phyloP scores from a whole-genome alignment of 2,113 vertebrate species.

The Periophthalmus modestus region DNA sequence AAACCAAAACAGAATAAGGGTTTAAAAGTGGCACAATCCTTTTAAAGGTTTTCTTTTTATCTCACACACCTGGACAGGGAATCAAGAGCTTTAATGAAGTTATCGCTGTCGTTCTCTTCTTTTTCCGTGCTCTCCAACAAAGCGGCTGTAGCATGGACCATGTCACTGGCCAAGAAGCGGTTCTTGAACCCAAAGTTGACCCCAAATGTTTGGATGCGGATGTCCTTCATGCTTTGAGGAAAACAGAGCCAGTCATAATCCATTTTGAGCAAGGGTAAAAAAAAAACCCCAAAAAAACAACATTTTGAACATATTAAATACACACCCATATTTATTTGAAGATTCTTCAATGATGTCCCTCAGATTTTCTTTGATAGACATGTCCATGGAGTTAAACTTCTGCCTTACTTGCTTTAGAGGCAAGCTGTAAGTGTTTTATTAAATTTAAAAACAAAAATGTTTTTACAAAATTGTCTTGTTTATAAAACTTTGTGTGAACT shows the following conservation, averaged over 20 bases:
- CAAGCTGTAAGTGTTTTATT: conserved; percentile 74
- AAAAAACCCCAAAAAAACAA: no score
- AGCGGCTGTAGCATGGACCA: conserved; percentile 87
- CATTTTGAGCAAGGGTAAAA: neutral
- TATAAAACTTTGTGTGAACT: neutral
- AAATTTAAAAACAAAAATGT: neutral
- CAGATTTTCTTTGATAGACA: conserved; percentile 94
- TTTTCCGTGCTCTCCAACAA: conserved; percentile 90
- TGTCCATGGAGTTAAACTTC: conserved; percentile 95
- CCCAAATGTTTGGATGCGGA: conserved; percentile 94
- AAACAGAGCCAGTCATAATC: neutral
- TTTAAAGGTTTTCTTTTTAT: neutral
- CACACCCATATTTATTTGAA: conserved; percentile 94
- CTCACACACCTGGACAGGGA: conserved; percentile 88
- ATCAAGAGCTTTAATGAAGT: conserved; percentile 94
- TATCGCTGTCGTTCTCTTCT: conserved; percentile 79
- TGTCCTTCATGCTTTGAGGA: conserved; percentile 88
- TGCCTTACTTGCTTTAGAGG: conserved; percentile 95
- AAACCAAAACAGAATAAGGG: neutral
- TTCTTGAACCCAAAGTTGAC: conserved; percentile 97
- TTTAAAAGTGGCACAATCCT: neutral
- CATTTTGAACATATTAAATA: neutral
- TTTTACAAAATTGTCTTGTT: neutral
- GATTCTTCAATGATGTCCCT: conserved; percentile 94
- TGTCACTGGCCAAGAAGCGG: conserved; percentile 91